A percentile compares a stretch with the other conserved stretches of the same genome.
phyloP scores from a whole-genome alignment of 2,888 invertebrate species.

The Idaea dimidiata region DNA sequence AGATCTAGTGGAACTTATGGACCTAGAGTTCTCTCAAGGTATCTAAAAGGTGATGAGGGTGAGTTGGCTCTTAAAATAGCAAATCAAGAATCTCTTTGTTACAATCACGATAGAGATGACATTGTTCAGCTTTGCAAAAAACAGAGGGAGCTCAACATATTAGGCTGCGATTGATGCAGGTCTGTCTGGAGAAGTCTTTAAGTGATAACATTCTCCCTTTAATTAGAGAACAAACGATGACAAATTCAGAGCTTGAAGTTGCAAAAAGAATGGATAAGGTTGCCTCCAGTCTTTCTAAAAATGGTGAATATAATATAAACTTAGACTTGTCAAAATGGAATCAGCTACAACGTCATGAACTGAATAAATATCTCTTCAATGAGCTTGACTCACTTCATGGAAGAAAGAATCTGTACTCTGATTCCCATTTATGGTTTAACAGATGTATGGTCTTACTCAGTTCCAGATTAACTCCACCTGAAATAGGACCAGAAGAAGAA shows the following conservation, averaged over 20 bases:
- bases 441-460: slow-evolving; percentile 7
- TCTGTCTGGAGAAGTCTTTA: slow-evolving; percentile 8
- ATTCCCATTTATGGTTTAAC: slow-evolving; percentile 9
- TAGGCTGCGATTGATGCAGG: slow-evolving; percentile 8
- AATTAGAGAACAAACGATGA: slow-evolving; percentile 3
- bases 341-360: slow-evolving; percentile 3
- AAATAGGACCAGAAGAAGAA: slow-evolving; percentile 4
- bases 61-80: slow-evolving; percentile 3
- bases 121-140: slow-evolving; percentile 7
- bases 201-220: slow-evolving; percentile 9
- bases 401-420: neutral
- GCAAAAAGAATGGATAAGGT: slow-evolving; percentile 7
- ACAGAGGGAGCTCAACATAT: slow-evolving; percentile 5
- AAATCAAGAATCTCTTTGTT: slow-evolving; percentile 5
- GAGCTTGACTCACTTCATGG: slow-evolving; percentile 3
- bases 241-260: slow-evolving; percentile 7
- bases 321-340: slow-evolving; percentile 5
- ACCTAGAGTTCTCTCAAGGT: neutral
- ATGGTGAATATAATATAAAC: neutral
- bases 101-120: slow-evolving; percentile 5
- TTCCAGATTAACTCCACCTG: slow-evolving; percentile 6
- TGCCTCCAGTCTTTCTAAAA: neutral
- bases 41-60: slow-evolving; percentile 3
- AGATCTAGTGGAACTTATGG: no score
- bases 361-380: slow-evolving; percentile 6